A percentile compares a stretch with the other conserved stretches of the same genome.
Conservation (phyloP, 1,140 invertebrate genomes). For the Drosophila oshimai region DNA sequence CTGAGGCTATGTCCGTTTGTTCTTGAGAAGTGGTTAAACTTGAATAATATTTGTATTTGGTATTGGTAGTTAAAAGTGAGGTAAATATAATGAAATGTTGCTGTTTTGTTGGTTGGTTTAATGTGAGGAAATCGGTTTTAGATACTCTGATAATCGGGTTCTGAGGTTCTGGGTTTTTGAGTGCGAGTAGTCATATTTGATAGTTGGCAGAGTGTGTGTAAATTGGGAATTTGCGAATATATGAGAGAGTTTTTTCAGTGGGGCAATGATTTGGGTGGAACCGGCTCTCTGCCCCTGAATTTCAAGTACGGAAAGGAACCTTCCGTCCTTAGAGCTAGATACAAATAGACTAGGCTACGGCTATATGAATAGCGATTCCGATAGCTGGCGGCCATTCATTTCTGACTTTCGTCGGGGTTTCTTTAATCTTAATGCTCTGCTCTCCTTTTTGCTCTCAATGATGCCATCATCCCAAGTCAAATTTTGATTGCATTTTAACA, state of each 20-base stretch:
- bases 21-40: too few species aligned
- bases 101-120: conserved; percentile 31
- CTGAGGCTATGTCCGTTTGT: too few species aligned
- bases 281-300: conserved; percentile 1
- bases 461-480: conserved; percentile 63
- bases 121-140: conserved; percentile 21
- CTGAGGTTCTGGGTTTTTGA: conserved; percentile 5
- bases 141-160: conserved; percentile 3
- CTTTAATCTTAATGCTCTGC: conserved; percentile 27
- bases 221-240: conserved; percentile 2
- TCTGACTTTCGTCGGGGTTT: conserved; percentile 19
- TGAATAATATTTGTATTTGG: too few species aligned
- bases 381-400: conserved; percentile 19
- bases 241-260: too few species aligned
- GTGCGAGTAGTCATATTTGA: conserved; percentile 4
- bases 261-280: conserved; percentile 17
- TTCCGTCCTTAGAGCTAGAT: conserved; percentile 31
- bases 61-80: conserved; percentile 33
- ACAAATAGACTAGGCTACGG: conserved; percentile 15
- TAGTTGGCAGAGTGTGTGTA: conserved; percentile 20
- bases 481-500: background rate
- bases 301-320: background rate
- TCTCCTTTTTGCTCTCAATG: conserved; percentile 66
- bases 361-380: background rate
- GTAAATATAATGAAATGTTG: conserved; percentile 42